Base-by-base conservation (phyloP, 2,888 invertebrate species). In the Gari tellinella region DNA sequence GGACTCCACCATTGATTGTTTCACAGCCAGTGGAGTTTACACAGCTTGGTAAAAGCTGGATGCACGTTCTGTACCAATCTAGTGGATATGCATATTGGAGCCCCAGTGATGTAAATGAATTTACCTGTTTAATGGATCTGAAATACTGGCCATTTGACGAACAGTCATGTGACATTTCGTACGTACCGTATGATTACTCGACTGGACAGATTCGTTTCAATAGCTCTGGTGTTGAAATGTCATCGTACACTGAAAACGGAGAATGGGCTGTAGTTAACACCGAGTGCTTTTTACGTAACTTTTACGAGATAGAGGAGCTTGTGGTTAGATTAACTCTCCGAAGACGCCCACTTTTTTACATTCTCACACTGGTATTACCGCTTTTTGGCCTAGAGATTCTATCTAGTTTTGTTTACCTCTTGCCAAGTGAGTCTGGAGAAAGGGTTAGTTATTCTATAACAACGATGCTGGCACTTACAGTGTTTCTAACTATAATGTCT, bases 71-170 rank as follows among this genome's bases (percentile, higher is more conserved):
- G 0, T 48, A 26, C 19, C 40, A 19, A 2, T 7, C 17, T 23
- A 51, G 40, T 7, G 70, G 70, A 23, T 40, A 19, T 1, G 69
- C 63, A 25, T n/a, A 12, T 15, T 53, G 45, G 15, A n/a, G 19
- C 23, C 41, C 64, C 26, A 60, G 60, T 7, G 56, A 48, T 45
- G 46, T 61, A 1, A 26, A 64, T 10, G 49, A 58, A 19, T 60
- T 58, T 38, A n/a, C 48, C 10, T 72, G 70, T 31, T 25, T n/a
- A 17, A 64, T 72, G 38, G 58, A 68, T 21, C 55, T 73, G 53
- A 73, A 68, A 38, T 73, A 45, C 48, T 74, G 73, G 73, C 73
- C 73, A 7, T 74, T 64, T 51, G 73, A 74, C 37, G 55, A 64
- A 58, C 73, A 74, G 17, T 23, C 60, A 14, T 74, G 73, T 56